A percentile compares a stretch with the other conserved stretches of the same genome.
Conservation (phyloP, 2,888 invertebrate genomes). For the Parnassius orleans region DNA sequence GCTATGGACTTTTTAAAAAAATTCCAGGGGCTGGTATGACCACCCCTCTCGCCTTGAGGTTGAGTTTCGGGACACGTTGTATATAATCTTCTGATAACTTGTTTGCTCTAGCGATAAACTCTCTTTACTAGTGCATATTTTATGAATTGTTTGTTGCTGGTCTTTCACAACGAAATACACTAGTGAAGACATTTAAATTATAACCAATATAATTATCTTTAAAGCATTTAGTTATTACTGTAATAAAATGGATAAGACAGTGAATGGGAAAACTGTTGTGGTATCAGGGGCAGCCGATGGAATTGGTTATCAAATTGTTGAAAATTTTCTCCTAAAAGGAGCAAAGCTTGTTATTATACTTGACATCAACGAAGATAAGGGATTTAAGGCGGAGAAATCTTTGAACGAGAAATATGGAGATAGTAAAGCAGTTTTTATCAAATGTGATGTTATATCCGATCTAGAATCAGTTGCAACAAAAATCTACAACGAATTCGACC, state of each 20-base stretch:
- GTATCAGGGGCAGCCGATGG: constrained; percentile 79
- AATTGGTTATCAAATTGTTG: constrained; percentile 71
- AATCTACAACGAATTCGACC: constrained; percentile 38
- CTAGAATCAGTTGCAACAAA: constrained; percentile 53
- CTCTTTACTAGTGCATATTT: too few relatives aligned
- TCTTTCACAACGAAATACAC: too few relatives aligned
- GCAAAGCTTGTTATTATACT: constrained; percentile 39
- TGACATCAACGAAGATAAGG: constrained; percentile 38
- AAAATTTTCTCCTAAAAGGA: constrained; percentile 63
- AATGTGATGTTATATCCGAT: constrained; percentile 68
- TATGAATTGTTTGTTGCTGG: too few relatives aligned
- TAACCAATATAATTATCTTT: too few relatives aligned
- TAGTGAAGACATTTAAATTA: too few relatives aligned
- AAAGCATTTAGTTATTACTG: too few relatives aligned
- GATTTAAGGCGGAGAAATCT: constrained; percentile 49
- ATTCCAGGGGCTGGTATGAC: too few relatives aligned
- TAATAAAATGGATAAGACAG: not conserved
- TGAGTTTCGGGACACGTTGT: too few relatives aligned
- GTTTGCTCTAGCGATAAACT: too few relatives aligned
- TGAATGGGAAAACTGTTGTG: constrained; percentile 35
- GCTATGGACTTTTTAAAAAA: too few relatives aligned
- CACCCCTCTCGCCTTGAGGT: too few relatives aligned
- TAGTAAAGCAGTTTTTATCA: constrained; percentile 60
- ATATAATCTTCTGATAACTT: too few relatives aligned
- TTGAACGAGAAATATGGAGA: constrained; percentile 63